Evolutionary conservation across 2,888 invertebrate species (phyloP), one percentile per base, ranked within the genome.

Genomic region (Octonoba sinensis): DNA sequence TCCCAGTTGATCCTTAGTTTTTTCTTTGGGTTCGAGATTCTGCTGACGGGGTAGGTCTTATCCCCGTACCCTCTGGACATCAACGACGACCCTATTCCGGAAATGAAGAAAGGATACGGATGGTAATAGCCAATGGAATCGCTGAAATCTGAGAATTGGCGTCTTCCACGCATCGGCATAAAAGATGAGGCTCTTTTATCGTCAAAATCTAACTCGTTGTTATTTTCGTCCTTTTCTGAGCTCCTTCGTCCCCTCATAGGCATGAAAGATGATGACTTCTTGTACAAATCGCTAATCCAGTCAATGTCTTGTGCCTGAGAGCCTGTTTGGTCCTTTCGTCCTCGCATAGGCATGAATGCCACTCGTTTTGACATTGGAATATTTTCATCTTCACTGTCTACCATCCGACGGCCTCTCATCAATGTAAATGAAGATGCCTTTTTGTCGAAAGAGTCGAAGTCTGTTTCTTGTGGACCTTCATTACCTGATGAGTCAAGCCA

Each of bases 131-230:
- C 46, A 22, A 15, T 36, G 1, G 62, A 24, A 13, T 51, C 49
- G 20, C 27, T 27, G 8, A 18, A 8, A 16, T 49, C 62, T 11
- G 6, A 18, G 1, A 54, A 24, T 4, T 15, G 22, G 13, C 78
- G 46, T 3, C 78, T 47, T 3, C 81, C 81, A 20, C 81, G 59
- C 79, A 79, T 73, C 3, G 79, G 73, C 73, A 74, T 81, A 22
- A 81, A 81, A n/a, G 70, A 69, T 11, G 72, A 73, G 16, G 59
- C 36, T 36, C 66, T 54, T 60, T 70, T 69, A 6, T 73, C 22
- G 0, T 24, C 73, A 11, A 16, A 27, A 36, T 60, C 60, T 3
- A 36, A 36, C 3, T 27, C 60, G 13, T 46, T n/a, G n/a, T 15
- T 64, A n/a, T 59, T 22, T 20, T 24, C 27, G 8, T 11, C 18